Evolutionary conservation across 2,888 invertebrate genomes (phyloP).

Genomic region (Sclerodermus sp.): DNA sequence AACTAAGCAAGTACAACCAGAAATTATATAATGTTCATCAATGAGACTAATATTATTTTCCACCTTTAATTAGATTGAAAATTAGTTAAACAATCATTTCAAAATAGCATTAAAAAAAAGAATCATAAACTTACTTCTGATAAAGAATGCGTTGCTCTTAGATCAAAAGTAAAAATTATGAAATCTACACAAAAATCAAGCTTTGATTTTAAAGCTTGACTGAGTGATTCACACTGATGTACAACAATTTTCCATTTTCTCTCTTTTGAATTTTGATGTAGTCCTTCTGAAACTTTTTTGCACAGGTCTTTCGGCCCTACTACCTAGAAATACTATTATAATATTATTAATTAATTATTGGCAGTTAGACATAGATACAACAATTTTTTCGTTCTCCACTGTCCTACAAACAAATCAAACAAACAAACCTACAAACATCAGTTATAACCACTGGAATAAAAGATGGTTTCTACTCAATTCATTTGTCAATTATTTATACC

Average conservation of each 20-base stretch:
- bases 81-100: constrained; percentile 1
- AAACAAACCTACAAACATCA: no score
- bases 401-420: not conserved
- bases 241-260: constrained; percentile 35
- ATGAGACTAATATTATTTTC: constrained; percentile 39
- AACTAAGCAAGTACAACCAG: constrained; percentile 42
- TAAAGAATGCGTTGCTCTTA: constrained; percentile 32
- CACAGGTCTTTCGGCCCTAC: constrained; percentile 42
- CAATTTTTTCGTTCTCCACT: no score
- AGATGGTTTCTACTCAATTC: no score
- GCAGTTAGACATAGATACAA: not conserved
- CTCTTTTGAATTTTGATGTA: constrained; percentile 32
- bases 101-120: not conserved
- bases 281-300: constrained; percentile 36
- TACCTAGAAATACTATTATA: constrained; percentile 31
- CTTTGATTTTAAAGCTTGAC: constrained; percentile 28
- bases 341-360: not conserved
- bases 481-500: no score
- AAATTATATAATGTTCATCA: constrained; percentile 41
- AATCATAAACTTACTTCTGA: constrained; percentile 32
- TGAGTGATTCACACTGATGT: constrained; percentile 46
- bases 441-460: no score
- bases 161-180: constrained; percentile 47
- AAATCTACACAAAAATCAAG: constrained; percentile 42
- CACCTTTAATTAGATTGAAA: constrained; percentile 28